A percentile compares a stretch with the other conserved stretches of the same genome.
Evolutionary conservation across 2,797 vertebrate species (phyloP).

Genomic region (Cephalopachus bancanus): DNA sequence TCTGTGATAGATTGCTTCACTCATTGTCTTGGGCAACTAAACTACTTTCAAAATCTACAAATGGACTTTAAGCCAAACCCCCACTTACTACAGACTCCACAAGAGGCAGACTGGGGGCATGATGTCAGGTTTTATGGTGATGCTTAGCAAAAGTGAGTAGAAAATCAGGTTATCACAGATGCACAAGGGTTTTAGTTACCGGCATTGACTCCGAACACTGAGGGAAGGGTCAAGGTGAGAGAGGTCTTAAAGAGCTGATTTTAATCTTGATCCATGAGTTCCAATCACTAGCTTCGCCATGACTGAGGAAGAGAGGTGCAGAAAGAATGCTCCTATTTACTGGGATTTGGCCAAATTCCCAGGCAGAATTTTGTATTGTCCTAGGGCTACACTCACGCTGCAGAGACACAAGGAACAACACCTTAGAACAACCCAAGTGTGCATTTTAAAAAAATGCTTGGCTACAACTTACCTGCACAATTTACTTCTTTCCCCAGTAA

Average conservation of each 20-base stretch:
- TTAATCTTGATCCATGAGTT: background rate
- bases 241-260: conserved; percentile 47
- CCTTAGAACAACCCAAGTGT: background rate
- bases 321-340: conserved; percentile 2
- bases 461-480: background rate
- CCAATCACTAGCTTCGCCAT: conserved; percentile 13
- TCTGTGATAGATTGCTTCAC: conserved; percentile 75
- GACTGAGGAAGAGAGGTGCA: background rate
- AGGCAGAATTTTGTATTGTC: background rate
- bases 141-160: background rate
- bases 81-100: conserved; percentile 67
- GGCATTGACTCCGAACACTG: conserved; percentile 54
- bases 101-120: conserved; percentile 22
- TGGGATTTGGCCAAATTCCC: conserved; percentile 9
- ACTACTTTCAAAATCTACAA: conserved; percentile 74
- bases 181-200: background rate
- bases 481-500: background rate
- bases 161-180: conserved; percentile 23
- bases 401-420: background rate
- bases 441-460: background rate
- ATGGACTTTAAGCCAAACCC: conserved; percentile 58
- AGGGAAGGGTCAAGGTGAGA: conserved; percentile 62
- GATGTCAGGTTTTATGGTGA: conserved; percentile 49
- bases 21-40: conserved; percentile 76
- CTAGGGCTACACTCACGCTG: background rate